Percentiles rank a stretch among this genome's conserved stretches.
Conservation (phyloP, 2,113 vertebrate genomes). For the Myotis lucifugus region DNA sequence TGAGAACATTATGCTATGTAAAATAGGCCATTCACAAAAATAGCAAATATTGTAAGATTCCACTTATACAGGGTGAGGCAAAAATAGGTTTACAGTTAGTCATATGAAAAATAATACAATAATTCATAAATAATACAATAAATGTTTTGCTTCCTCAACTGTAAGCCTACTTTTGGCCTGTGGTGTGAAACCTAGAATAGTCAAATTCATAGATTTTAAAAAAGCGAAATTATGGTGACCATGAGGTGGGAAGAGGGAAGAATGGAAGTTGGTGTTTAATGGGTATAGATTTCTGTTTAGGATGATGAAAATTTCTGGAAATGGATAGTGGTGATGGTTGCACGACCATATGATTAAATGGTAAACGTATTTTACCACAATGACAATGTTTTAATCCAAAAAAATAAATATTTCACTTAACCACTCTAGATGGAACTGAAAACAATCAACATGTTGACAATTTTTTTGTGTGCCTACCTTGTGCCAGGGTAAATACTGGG, state of each 20-base stretch:
- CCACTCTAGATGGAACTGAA: not conserved
- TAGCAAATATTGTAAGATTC: not conserved
- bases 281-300: not conserved
- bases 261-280: not conserved
- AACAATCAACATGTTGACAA: not conserved
- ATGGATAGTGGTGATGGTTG: not conserved
- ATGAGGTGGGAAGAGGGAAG: not conserved
- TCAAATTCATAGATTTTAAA: not conserved
- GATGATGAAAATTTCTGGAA: not conserved
- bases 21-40: not conserved
- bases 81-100: not conserved
- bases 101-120: not conserved
- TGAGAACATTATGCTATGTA: not conserved
- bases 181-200: not conserved
- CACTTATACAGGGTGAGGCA: not conserved
- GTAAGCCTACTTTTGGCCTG: not conserved
- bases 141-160: not conserved
- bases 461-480: too few relatives aligned
- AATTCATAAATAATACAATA: not conserved
- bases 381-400: not conserved
- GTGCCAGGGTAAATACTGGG: not conserved
- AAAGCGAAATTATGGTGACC: not conserved
- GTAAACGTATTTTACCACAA: not conserved
- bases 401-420: not conserved
- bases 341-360: not conserved